phyloP scores from a whole-genome alignment of 2,797 vertebrate species.

The Macropus fuliginosus region DNA sequence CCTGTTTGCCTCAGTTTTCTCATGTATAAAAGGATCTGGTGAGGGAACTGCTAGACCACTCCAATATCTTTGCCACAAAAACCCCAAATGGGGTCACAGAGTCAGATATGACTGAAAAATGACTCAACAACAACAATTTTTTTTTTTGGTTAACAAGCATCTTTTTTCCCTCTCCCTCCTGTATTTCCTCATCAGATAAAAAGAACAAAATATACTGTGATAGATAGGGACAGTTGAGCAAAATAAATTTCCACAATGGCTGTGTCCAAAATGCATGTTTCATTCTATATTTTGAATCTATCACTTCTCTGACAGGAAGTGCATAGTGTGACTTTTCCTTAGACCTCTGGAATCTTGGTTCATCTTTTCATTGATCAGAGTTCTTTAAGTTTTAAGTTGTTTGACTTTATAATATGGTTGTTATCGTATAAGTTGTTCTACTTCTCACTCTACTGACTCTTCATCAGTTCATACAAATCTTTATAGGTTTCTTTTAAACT shows the following conservation, averaged over 20 bases:
- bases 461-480: neutral
- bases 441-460: neutral
- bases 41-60: neutral
- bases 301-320: neutral
- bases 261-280: neutral
- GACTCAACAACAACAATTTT: neutral
- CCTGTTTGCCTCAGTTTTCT: neutral
- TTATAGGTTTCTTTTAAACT: neutral
- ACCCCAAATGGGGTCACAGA: neutral
- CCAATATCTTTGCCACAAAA: neutral
- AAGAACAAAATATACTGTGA: neutral
- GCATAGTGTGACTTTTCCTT: neutral
- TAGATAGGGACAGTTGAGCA: neutral
- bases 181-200: neutral
- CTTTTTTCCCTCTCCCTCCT: neutral
- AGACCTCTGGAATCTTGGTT: neutral
- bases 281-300: neutral
- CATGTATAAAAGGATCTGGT: neutral
- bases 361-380: neutral
- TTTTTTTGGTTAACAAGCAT: neutral
- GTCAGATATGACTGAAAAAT: neutral
- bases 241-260: neutral
- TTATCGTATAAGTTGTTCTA: neutral
- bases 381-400: neutral
- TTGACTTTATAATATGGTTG: neutral